Percentiles rank a stretch among this genome's conserved stretches.
Evolutionary conservation across 2,797 vertebrate genomes (phyloP).

Genomic region (Syndactyla subalaris): DNA sequence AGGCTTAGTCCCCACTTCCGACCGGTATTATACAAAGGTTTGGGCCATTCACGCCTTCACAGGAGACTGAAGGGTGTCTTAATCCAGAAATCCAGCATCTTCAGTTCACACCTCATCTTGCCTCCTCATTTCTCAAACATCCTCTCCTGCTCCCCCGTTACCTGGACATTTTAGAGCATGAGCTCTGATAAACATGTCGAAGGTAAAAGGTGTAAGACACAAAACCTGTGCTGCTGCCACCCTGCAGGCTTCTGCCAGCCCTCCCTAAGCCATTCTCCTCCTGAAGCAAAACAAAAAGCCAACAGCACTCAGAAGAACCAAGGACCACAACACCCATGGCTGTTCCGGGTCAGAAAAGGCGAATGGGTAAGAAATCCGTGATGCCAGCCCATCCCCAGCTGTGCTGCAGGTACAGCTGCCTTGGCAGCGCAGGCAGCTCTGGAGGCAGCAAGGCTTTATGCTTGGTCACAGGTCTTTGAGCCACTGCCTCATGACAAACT

Average conservation of each 20-base stretch:
- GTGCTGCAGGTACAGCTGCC: not conserved
- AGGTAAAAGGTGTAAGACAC: not conserved
- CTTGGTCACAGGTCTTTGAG: not conserved
- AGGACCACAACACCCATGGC: not conserved
- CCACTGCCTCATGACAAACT: accelerated
- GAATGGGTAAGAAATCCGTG: not conserved
- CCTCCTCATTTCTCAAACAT: not conserved
- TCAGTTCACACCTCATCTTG: not conserved
- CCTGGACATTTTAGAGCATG: not conserved
- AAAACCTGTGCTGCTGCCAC: not conserved
- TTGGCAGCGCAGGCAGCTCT: not conserved
- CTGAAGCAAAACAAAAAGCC: not conserved
- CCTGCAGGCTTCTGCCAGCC: not conserved
- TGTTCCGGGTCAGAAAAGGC: not conserved
- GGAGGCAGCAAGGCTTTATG: not conserved
- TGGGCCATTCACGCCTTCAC: not conserved
- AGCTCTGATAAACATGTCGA: not conserved
- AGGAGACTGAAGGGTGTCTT: not conserved
- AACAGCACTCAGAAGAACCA: accelerated
- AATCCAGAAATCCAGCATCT: not conserved
- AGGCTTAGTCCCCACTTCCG: not conserved
- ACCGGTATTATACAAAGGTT: not conserved
- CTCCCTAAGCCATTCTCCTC: not conserved
- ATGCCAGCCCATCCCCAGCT: not conserved
- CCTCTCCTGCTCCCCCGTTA: not conserved